Conservation (phyloP, 2,113 vertebrate species). For the Microtus richardsoni region DNA sequence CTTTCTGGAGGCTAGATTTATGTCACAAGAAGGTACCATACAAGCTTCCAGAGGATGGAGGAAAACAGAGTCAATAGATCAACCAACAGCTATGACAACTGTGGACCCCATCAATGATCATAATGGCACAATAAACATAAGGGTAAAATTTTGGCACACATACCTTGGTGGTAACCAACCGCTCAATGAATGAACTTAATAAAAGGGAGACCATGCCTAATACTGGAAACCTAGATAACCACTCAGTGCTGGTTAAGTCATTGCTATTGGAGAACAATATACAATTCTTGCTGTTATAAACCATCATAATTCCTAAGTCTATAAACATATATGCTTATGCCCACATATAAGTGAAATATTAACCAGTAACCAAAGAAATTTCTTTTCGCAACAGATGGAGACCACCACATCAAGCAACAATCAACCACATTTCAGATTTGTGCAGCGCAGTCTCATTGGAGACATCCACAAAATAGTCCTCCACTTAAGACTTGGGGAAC, state of each 20-base stretch:
- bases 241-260: neutral
- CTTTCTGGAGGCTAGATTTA: neutral
- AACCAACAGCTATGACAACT: neutral
- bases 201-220: neutral
- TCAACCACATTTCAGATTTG: neutral
- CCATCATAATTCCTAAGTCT: neutral
- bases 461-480: neutral
- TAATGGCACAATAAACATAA: neutral
- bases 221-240: neutral
- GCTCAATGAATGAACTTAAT: neutral
- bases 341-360: neutral
- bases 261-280: neutral
- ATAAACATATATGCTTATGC: neutral
- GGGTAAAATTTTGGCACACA: neutral
- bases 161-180: neutral
- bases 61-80: neutral
- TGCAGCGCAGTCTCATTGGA: neutral
- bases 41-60: too few species aligned
- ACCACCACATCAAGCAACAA: neutral
- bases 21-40: neutral
- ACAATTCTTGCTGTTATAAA: neutral
- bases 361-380: neutral
- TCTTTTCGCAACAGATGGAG: neutral
- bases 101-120: neutral
- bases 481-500: neutral